Conservation (phyloP, 2,113 vertebrate genomes). For the Labeo rohita region DNA sequence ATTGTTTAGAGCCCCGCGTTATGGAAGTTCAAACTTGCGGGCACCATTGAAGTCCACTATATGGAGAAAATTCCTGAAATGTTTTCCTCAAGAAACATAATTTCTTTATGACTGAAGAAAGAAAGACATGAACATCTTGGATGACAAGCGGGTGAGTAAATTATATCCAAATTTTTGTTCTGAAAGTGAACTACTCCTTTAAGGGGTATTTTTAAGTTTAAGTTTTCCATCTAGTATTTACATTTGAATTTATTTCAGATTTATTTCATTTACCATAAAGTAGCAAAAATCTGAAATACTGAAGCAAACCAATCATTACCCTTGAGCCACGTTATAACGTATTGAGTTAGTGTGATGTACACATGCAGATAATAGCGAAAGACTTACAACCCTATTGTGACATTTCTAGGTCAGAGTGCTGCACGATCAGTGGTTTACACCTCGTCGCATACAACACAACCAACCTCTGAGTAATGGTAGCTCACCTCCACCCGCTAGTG, state of each 20-base stretch:
- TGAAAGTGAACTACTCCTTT: no score
- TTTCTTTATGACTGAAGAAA: no score
- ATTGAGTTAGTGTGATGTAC: background rate
- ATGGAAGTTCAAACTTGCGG: no score
- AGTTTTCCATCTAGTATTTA: background rate
- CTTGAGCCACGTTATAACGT: background rate
- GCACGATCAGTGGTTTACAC: conserved; percentile 69
- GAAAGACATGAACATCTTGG: no score
- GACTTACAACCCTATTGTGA: background rate
- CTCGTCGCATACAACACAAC: background rate
- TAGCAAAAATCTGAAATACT: background rate
- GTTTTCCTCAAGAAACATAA: no score
- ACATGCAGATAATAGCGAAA: background rate
- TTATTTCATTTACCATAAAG: background rate
- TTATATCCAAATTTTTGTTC: no score
- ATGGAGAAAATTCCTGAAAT: no score
- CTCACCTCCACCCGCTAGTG: background rate
- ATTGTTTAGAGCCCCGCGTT: no score
- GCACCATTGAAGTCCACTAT: no score
- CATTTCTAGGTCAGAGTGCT: conserved; percentile 30
- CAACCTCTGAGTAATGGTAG: background rate
- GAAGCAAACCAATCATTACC: background rate
- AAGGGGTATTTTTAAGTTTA: background rate
- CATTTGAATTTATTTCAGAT: background rate
- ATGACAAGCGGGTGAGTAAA: no score